Conservation (phyloP, 2,113 vertebrate species). For the Aphyosemion australe region DNA sequence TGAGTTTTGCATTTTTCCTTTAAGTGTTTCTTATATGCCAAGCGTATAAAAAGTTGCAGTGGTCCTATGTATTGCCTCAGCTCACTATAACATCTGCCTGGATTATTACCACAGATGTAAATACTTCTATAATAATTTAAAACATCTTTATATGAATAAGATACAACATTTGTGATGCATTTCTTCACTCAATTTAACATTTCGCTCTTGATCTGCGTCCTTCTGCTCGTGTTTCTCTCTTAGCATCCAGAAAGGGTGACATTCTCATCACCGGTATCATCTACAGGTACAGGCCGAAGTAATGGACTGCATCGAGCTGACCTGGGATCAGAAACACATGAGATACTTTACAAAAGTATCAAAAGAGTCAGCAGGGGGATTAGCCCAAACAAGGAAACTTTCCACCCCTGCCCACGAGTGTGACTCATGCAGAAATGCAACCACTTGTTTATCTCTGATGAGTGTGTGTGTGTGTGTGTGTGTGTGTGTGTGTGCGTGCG, state of each 20-base stretch:
- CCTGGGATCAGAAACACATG: slow-evolving; percentile 21
- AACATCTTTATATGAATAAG: neutral
- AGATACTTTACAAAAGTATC: slow-evolving; percentile 48
- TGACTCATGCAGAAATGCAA: slow-evolving; percentile 71
- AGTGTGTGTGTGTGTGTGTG: slow-evolving; percentile 1
- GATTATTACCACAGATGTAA: too few relatives aligned
- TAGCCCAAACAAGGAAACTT: slow-evolving; percentile 72
- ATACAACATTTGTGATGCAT: neutral
- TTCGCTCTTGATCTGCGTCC: neutral
- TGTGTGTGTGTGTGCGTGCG: slow-evolving; percentile 7
- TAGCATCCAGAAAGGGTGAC: neutral
- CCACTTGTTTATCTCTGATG: slow-evolving; percentile 65
- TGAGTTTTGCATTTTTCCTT: too few relatives aligned
- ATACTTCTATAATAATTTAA: neutral
- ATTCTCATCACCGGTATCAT: neutral
- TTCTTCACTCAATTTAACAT: neutral
- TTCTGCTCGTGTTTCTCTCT: neutral
- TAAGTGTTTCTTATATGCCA: too few relatives aligned
- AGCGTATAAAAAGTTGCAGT: too few relatives aligned
- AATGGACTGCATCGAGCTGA: slow-evolving; percentile 8
- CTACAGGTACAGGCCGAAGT: neutral
- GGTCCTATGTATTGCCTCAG: too few relatives aligned
- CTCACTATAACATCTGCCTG: too few relatives aligned
- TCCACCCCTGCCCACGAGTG: slow-evolving; percentile 65
- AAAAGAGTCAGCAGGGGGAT: slow-evolving; percentile 53